These are phyloP conservation scores for Gallinago nigripennis DNA, from an alignment of 2,797 vertebrate species.

Conservation along the genomic window DNA sequence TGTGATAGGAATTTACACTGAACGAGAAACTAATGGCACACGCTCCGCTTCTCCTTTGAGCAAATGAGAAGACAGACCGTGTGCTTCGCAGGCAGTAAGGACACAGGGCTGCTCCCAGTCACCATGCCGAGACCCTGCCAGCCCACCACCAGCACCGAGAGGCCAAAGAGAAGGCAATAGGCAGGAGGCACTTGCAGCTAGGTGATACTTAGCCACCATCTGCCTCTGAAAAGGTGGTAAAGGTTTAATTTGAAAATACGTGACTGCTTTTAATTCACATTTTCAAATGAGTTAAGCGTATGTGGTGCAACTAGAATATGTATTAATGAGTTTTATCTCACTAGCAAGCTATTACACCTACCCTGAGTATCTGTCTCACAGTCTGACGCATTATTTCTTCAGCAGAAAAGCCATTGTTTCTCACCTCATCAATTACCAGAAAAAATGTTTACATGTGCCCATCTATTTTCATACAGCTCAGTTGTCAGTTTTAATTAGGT, in stretches of 20 bases:
- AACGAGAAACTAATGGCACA: not conserved
- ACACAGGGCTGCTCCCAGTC: not conserved
- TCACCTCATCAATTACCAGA: conserved; percentile 41
- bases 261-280: not conserved
- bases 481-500: conserved; percentile 53
- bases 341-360: not conserved
- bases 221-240: not conserved
- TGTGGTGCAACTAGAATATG: not conserved
- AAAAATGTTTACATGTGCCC: conserved; percentile 35
- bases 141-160: not conserved
- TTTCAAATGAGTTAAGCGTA: not conserved
- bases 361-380: not conserved
- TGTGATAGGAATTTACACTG: conserved; percentile 3
- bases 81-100: not conserved
- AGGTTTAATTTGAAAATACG: not conserved
- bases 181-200: not conserved
- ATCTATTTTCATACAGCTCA: conserved; percentile 50
- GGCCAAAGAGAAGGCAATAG: not conserved
- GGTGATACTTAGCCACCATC: not conserved
- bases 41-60: not conserved
- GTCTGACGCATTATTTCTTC: conserved; percentile 36
- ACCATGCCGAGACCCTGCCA: not conserved
- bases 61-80: not conserved
- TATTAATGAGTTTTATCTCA: not conserved
- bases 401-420: conserved; percentile 37